These are phyloP conservation scores for Mercenaria mercenaria DNA, from an alignment of 1,140 invertebrate genomes.

Conservation along the genomic window DNA sequence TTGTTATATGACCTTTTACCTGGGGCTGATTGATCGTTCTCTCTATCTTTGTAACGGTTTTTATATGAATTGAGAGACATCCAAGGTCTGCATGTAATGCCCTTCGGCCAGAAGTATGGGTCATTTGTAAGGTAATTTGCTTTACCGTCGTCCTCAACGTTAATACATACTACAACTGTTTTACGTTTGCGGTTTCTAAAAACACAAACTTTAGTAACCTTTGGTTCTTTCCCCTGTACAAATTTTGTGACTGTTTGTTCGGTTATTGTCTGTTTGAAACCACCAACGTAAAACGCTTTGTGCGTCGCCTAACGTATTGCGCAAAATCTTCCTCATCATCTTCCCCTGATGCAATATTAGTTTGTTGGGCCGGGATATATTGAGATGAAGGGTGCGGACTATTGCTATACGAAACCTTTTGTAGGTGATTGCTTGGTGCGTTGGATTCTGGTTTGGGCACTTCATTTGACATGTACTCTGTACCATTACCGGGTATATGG, in stretches of 20 bases:
- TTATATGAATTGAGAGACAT: neutral
- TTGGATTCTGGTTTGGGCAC: no score
- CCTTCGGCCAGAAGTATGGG: neutral
- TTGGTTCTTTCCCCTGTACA: neutral
- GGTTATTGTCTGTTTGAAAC: neutral
- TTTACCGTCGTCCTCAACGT: neutral
- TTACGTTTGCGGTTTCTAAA: neutral
- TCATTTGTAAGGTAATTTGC: neutral
- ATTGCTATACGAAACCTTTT: no score
- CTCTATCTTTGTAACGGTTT: neutral
- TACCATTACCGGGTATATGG: neutral
- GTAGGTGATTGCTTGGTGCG: no score
- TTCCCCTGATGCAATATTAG: neutral
- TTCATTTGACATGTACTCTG: neutral
- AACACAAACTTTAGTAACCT: neutral
- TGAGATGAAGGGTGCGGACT: neutral
- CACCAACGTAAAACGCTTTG: neutral
- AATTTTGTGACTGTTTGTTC: neutral
- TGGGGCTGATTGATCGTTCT: no score
- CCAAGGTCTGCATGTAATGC: neutral
- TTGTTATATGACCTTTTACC: no score
- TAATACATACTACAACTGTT: neutral
- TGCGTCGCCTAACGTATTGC: neutral
- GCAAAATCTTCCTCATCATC: neutral
- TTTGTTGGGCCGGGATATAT: neutral